These are phyloP conservation scores for Mola mola DNA, from an alignment of 2,113 vertebrate species.

Conservation along the genomic window DNA sequence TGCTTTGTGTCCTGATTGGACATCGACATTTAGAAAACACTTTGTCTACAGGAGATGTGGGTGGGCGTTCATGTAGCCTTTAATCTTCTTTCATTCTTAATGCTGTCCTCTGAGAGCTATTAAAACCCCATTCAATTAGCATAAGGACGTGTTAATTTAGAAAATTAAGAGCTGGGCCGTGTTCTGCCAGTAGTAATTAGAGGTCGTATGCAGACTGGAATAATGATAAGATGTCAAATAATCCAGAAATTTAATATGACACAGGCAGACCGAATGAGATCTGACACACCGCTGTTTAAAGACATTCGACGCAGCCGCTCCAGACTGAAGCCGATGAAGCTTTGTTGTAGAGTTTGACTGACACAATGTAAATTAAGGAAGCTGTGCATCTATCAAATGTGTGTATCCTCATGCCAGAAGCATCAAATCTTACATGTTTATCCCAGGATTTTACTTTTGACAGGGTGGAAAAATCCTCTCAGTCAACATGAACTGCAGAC, in stretches of 20 bases:
- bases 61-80: constrained; percentile 1
- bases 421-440: constrained; percentile 19
- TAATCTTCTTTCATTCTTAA: constrained; percentile 31
- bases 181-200: constrained; percentile 57
- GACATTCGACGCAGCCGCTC: neutral
- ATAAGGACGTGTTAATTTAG: constrained; percentile 63
- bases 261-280: constrained; percentile 48
- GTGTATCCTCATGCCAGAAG: constrained; percentile 23
- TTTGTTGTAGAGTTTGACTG: constrained; percentile 16
- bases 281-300: constrained; percentile 7
- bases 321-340: constrained; percentile 4
- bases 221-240: constrained; percentile 61
- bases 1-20: constrained; percentile 10
- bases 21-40: constrained; percentile 9
- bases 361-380: neutral
- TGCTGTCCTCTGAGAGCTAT: constrained; percentile 57
- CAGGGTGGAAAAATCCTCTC: constrained; percentile 54
- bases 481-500: constrained; percentile 24
- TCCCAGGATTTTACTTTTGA: constrained; percentile 37
- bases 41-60: constrained; percentile 8
- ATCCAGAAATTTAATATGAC: constrained; percentile 22
- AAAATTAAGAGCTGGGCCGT: constrained; percentile 61
- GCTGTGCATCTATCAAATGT: constrained; percentile 22
- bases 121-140: constrained; percentile 67
- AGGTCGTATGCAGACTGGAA: constrained; percentile 44